These are phyloP conservation scores for Lophotis ruficrista DNA, from an alignment of 2,113 vertebrate genomes.

Conservation along the genomic window DNA sequence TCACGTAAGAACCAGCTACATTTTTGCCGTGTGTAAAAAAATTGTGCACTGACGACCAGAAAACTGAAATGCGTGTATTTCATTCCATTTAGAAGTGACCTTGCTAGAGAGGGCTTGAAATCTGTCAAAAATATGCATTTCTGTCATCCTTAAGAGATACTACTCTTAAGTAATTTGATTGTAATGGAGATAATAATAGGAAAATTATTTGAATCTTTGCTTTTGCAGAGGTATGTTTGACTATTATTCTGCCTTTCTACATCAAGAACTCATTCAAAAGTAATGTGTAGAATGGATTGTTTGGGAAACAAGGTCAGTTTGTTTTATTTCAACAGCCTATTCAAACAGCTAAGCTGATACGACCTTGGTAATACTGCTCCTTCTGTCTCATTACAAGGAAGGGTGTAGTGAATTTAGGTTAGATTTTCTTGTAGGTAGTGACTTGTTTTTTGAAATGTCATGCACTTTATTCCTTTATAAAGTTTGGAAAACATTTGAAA, in stretches of 20 bases:
- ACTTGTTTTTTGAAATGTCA: not conserved
- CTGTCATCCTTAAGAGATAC: not conserved
- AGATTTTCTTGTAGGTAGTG: not conserved
- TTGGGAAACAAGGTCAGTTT: not conserved
- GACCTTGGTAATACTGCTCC: not conserved
- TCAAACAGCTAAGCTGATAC: not conserved
- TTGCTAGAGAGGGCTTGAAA: slow-evolving; percentile 7
- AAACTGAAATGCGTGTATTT: not conserved
- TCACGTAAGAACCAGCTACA: not conserved
- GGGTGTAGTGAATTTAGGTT: not conserved
- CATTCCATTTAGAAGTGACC: not conserved
- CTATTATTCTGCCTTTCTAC: not conserved
- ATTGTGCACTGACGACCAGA: not conserved
- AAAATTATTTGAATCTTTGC: slow-evolving; percentile 1
- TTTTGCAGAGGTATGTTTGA: slow-evolving; percentile 12
- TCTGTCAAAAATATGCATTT: slow-evolving; percentile 31
- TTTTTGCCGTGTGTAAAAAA: not conserved
- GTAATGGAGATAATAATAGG: slow-evolving; percentile 1
- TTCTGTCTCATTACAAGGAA: not conserved
- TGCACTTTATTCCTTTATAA: not conserved
- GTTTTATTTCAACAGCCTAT: not conserved
- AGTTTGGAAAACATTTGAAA: not conserved
- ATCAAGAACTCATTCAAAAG: not conserved
- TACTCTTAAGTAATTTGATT: slow-evolving; percentile 41
- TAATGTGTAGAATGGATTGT: not conserved